Evolutionary conservation across 2,113 vertebrate species (phyloP).

Genomic region (Osmerus eperlanus): DNA sequence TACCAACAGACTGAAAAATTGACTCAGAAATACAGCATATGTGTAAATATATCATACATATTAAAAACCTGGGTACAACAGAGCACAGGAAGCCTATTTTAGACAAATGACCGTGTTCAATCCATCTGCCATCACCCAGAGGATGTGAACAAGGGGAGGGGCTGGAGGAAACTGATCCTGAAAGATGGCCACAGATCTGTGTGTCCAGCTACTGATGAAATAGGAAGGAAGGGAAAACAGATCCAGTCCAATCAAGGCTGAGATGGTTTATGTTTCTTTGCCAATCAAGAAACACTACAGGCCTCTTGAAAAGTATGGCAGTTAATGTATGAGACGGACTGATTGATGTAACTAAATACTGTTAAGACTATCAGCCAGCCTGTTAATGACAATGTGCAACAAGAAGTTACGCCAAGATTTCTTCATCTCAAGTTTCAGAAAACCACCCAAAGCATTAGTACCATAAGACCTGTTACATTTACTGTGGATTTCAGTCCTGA

Average conservation of each 20-base stretch:
- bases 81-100: conserved; percentile 30
- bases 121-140: conserved; percentile 31
- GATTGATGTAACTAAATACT: conserved; percentile 36
- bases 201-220: conserved; percentile 1
- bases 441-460: too few relatives aligned
- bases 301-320: conserved; percentile 11
- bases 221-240: conserved; percentile 34
- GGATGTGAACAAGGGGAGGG: conserved; percentile 33
- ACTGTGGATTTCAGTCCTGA: too few relatives aligned
- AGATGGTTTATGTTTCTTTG: conserved; percentile 29
- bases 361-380: conserved; percentile 25
- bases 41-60: too few relatives aligned
- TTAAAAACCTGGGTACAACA: conserved; percentile 14
- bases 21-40: not conserved
- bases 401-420: too few relatives aligned
- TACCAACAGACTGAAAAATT: not conserved
- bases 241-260: conserved; percentile 34
- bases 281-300: conserved; percentile 13
- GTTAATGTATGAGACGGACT: conserved; percentile 1
- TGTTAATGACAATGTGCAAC: not conserved
- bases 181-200: conserved; percentile 21
- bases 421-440: too few relatives aligned
- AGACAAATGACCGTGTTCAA: conserved; percentile 19
- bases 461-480: too few relatives aligned
- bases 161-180: conserved; percentile 45